Percentiles rank a stretch among this genome's conserved stretches.
Evolutionary conservation across 2,797 vertebrate genomes (phyloP).

Genomic region (Valencia hispanica): DNA sequence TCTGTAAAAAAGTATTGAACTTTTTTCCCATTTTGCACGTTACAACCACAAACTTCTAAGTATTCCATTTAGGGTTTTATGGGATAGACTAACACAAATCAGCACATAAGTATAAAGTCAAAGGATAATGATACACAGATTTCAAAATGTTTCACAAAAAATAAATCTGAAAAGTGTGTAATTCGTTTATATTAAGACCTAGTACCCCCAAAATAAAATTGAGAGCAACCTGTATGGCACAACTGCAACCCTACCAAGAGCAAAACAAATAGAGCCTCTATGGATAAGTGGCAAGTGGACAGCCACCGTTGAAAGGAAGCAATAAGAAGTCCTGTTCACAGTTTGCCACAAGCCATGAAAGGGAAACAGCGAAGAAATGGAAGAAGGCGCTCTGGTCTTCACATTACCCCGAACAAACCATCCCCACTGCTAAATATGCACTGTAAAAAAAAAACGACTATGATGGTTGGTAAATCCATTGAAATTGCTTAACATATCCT

Average conservation of each 20-base stretch:
- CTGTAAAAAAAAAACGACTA: no score
- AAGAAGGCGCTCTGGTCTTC: background rate
- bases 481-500: no score
- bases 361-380: background rate
- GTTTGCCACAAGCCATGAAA: background rate
- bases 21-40: background rate
- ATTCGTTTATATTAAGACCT: background rate
- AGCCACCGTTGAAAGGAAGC: background rate
- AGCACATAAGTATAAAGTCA: background rate
- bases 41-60: background rate
- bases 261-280: background rate
- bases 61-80: background rate
- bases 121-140: background rate
- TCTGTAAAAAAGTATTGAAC: background rate
- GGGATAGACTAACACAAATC: background rate
- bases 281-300: background rate
- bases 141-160: background rate
- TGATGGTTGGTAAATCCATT: no score
- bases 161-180: background rate
- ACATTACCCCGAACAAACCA: background rate
- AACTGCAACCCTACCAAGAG: background rate
- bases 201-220: background rate
- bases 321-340: background rate
- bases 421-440: background rate
- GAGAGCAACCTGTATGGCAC: background rate